Base-by-base conservation (phyloP, 2,888 invertebrate species). In the Agrenia bidenticulata region DNA sequence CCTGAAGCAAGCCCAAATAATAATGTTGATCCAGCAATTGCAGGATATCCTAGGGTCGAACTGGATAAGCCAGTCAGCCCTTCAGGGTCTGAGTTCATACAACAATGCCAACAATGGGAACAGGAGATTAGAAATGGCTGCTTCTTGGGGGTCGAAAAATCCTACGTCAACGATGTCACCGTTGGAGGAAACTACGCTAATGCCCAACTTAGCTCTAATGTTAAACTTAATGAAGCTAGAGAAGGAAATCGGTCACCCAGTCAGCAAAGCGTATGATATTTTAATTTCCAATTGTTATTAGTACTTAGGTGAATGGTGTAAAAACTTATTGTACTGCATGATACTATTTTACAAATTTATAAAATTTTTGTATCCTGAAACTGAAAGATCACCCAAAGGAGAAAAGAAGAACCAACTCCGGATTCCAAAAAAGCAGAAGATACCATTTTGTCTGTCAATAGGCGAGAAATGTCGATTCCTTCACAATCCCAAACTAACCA, bases 401-500 rank as follows among this genome's bases (percentile, higher is more conserved):
- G 11, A 4, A 4, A 32, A 32, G 11, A 32, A 32, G 32, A 32
- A 32, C 11, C 32, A 32, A 32, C 4, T 32, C 32, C 32, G 4
- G 32, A 11, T 32, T 4, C 60, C 60, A 11, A 51, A 51, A 23
- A 54, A 45, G 9, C 53, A 64, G 5, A 45, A 42, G 9, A 23
- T 64, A 11, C 59, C 57, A n/a, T 59, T 64, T 60, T 64, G 59
- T 41, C 24, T 55, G 7, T 11, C n/a, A 39, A 41, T 64, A 27
- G 70, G 67, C 57, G 66, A 67, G 70, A 62, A 67, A 39, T 67
- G 67, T 64, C 62, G 63, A 56, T 70, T 70, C 63, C 64, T 67
- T 50, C 67, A 50, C 62, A 70, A 65, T 49, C 65, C 70, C 39
- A 67, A 37, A n/a, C 61, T n/a, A 63, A 64, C 54, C 41, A 27